Conservation (phyloP, 92 coral and sea anemone species). For the Paramuricea clavata region DNA sequence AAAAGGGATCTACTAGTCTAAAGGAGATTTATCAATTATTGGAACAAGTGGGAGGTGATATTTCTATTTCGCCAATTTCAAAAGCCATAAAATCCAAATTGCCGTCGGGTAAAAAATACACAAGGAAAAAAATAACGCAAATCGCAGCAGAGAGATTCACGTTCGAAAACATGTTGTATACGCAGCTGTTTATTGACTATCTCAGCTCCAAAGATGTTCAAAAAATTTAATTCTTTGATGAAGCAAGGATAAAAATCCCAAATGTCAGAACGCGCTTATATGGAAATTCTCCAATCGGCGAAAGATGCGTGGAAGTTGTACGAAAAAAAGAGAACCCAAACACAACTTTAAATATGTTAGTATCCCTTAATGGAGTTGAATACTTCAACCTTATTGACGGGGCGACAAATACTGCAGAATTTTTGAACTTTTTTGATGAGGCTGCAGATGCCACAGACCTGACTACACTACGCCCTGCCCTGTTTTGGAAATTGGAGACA, state of each 20-base stretch:
- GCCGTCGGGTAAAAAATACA: slow-evolving; percentile 45
- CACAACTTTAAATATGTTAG: no score
- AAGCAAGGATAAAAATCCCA: slow-evolving; percentile 61
- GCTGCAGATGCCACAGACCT: not conserved
- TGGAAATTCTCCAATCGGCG: slow-evolving; percentile 58
- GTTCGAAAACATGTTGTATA: not conserved
- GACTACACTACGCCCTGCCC: not conserved
- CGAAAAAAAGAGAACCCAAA: no score
- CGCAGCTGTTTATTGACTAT: no score
- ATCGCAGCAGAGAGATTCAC: slow-evolving; percentile 62
- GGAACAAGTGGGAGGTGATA: slow-evolving; percentile 41
- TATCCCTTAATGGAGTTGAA: slow-evolving; percentile 34
- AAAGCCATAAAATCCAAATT: slow-evolving; percentile 44
- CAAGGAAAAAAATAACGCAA: slow-evolving; percentile 55
- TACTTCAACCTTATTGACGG: slow-evolving; percentile 55
- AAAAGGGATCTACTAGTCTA: slow-evolving; percentile 44
- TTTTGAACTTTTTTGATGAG: slow-evolving; percentile 25
- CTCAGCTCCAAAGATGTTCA: slow-evolving; percentile 9
- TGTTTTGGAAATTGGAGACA: not conserved
- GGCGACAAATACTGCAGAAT: slow-evolving; percentile 9
- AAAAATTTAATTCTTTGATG: slow-evolving; percentile 56
- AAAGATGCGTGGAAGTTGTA: slow-evolving; percentile 56
- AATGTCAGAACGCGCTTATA: slow-evolving; percentile 54
- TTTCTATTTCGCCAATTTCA: slow-evolving; percentile 56
- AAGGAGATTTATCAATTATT: slow-evolving; percentile 35